Conservation (phyloP, 2,113 vertebrate species). For the Proterorhinus semilunaris region DNA sequence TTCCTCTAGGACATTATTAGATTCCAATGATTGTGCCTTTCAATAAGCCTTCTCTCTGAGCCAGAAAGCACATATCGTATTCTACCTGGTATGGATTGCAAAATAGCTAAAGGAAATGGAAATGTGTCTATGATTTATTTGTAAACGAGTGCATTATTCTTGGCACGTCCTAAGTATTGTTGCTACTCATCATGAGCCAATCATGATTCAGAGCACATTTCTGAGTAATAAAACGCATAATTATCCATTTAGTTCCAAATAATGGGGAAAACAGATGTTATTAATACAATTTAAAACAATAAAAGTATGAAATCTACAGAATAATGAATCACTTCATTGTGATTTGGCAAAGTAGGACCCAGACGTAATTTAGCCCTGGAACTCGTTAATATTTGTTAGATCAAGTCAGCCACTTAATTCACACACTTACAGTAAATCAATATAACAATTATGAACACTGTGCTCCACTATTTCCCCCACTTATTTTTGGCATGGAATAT, state of each 20-base stretch:
- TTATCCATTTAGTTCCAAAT: no score
- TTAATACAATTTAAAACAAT: no score
- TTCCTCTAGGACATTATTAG: slow-evolving; percentile 27
- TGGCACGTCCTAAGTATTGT: background rate
- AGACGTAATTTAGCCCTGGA: no score
- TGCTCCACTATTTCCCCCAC: background rate
- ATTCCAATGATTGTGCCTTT: slow-evolving; percentile 43
- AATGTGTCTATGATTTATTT: background rate
- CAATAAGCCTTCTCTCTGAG: slow-evolving; percentile 5
- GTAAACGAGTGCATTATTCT: slow-evolving; percentile 6
- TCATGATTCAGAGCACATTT: background rate
- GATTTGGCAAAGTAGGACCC: no score
- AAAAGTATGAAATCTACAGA: no score
- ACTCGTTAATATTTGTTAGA: no score
- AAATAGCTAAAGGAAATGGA: background rate
- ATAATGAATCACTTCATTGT: no score
- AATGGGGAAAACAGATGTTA: no score
- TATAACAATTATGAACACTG: slow-evolving; percentile 8
- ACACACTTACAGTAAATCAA: no score
- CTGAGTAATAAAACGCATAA: no score
- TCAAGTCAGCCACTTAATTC: no score
- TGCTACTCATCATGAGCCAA: background rate
- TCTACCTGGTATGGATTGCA: background rate
- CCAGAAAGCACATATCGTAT: background rate
- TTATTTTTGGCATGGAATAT: slow-evolving; percentile 16